These are phyloP conservation scores for Pandion haliaetus DNA, from an alignment of 2,113 vertebrate species.

Conservation along the genomic window DNA sequence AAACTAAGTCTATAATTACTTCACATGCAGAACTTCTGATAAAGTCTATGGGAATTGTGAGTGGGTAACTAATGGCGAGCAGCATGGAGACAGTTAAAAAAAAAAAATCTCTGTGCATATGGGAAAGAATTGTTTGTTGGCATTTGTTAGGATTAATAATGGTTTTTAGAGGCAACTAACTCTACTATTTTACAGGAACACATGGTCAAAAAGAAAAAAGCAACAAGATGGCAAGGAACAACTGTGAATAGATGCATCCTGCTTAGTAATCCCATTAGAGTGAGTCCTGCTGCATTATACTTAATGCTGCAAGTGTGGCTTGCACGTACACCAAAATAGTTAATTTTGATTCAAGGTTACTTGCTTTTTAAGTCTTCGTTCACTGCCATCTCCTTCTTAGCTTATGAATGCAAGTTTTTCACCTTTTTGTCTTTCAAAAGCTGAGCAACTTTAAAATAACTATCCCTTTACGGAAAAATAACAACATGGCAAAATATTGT, in stretches of 20 bases:
- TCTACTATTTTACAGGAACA: not conserved
- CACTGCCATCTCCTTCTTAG: not conserved
- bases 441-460: conserved; percentile 20
- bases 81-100: not conserved
- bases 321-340: not conserved
- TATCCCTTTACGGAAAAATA: conserved; percentile 4
- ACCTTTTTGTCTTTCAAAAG: not conserved
- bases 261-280: not conserved
- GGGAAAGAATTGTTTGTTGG: not conserved
- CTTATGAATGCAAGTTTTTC: not conserved
- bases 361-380: not conserved
- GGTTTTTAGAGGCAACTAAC: not conserved
- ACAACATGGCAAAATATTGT: not conserved
- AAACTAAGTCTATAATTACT: not conserved
- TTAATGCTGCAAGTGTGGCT: not conserved
- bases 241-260: not conserved
- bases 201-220: not conserved
- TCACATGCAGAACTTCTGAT: conserved; percentile 4
- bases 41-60: not conserved
- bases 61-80: not conserved
- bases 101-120: not conserved
- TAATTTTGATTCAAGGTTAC: not conserved
- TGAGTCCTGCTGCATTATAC: not conserved
- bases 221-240: not conserved
- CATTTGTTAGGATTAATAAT: not conserved